phyloP scores from a whole-genome alignment of 2,888 invertebrate genomes.

The Ochropacha duplaris region DNA sequence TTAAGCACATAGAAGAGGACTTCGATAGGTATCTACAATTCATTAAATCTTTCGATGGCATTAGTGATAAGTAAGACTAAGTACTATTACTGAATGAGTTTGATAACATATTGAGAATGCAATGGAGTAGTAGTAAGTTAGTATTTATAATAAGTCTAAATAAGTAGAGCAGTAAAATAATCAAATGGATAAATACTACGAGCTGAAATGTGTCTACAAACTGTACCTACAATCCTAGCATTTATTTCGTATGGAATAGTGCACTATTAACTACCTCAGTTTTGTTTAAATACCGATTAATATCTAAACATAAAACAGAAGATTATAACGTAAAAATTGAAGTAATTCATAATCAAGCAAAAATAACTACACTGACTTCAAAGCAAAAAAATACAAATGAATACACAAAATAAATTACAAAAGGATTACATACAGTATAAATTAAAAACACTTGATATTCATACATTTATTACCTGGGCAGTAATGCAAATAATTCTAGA shows the following conservation, averaged over 20 bases:
- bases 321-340: too few relatives aligned
- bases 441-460: background rate
- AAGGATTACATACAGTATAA: background rate
- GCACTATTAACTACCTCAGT: too few relatives aligned
- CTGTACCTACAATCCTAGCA: background rate
- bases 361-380: background rate
- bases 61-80: too few relatives aligned
- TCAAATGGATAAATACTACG: background rate
- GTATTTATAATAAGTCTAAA: background rate
- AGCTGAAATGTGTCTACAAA: background rate
- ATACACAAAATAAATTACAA: background rate
- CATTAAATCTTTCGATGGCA: too few relatives aligned
- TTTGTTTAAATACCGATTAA: too few relatives aligned
- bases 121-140: too few relatives aligned
- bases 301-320: too few relatives aligned
- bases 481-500: background rate
- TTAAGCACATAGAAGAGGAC: too few relatives aligned
- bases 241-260: background rate
- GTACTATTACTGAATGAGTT: too few relatives aligned
- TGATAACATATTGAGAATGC: too few relatives aligned
- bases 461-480: background rate
- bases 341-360: background rate
- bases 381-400: background rate
- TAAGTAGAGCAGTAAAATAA: background rate
- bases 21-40: too few relatives aligned